phyloP scores from a whole-genome alignment of 1,140 invertebrate species.

The Neodiprion pinetum region DNA sequence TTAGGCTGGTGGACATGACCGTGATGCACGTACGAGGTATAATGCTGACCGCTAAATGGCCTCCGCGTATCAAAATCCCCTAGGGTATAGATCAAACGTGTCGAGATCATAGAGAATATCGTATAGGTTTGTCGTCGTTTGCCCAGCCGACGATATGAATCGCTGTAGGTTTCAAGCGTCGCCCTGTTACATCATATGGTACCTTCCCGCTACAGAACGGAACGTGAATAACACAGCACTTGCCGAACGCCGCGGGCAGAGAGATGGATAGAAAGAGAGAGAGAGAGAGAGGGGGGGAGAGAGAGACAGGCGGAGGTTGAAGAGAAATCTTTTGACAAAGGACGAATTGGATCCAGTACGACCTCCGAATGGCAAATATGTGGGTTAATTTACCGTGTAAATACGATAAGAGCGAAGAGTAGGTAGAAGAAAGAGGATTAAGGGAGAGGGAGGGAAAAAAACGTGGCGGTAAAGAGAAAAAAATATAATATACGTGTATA shows the following conservation, averaged over 20 bases:
- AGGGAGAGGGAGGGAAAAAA: not conserved
- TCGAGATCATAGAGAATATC: conserved; percentile 5
- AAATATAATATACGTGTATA: not conserved
- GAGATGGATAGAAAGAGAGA: not conserved
- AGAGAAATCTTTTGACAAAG: not conserved
- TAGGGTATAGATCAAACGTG: not conserved
- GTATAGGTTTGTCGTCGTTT: not conserved
- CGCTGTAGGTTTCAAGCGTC: not conserved
- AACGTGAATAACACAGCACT: not conserved
- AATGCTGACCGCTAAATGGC: not conserved
- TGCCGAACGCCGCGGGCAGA: not conserved
- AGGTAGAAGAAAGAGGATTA: not conserved
- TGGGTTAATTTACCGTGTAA: not conserved
- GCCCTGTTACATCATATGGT: no score
- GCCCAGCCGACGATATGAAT: not conserved
- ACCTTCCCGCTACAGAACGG: not conserved
- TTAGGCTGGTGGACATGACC: no score
- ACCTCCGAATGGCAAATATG: not conserved
- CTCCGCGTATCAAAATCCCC: not conserved
- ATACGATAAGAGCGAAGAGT: not conserved
- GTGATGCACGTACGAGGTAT: not conserved
- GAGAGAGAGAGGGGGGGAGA: no score
- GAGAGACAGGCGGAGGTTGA: no score
- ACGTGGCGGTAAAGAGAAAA: not conserved
- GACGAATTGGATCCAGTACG: not conserved